phyloP scores from a whole-genome alignment of 1,140 invertebrate genomes.

The Aphidius gifuensis region DNA sequence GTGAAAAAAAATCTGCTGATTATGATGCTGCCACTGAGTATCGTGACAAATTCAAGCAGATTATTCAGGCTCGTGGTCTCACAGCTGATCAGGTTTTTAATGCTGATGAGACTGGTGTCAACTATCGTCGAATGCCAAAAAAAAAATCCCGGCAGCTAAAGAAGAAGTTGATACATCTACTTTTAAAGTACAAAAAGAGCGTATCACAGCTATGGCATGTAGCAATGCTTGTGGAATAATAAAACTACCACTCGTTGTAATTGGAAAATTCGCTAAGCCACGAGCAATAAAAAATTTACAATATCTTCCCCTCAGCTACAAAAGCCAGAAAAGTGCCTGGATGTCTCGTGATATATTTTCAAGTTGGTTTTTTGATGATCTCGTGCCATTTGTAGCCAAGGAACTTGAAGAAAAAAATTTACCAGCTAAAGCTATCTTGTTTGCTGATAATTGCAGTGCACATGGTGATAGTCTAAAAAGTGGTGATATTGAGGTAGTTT shows the following conservation, averaged over 20 bases:
- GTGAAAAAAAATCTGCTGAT: slow-evolving; percentile 28
- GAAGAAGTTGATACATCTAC: no score
- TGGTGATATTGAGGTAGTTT: no score
- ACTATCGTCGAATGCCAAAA: no score
- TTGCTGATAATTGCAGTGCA: slow-evolving; percentile 43
- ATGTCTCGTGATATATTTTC: slow-evolving; percentile 36
- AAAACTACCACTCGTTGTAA: slow-evolving; percentile 40
- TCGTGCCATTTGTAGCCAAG: slow-evolving; percentile 34
- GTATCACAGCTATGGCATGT: slow-evolving; percentile 38
- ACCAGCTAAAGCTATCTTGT: slow-evolving; percentile 41
- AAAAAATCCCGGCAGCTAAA: no score
- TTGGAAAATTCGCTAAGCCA: slow-evolving; percentile 38
- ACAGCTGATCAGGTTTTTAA: slow-evolving; percentile 37
- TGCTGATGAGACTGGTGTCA: no score
- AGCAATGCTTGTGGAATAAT: slow-evolving; percentile 42
- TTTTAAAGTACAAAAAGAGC: slow-evolving; percentile 34
- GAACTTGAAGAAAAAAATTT: slow-evolving; percentile 36
- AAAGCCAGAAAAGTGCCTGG: slow-evolving; percentile 40
- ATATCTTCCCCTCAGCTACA: slow-evolving; percentile 35
- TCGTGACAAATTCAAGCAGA: slow-evolving; percentile 11
- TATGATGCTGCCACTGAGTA: slow-evolving; percentile 11
- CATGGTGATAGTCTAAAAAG: slow-evolving; percentile 30
- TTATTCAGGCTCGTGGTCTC: slow-evolving; percentile 16
- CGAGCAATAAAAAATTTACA: slow-evolving; percentile 35
- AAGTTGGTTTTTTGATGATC: slow-evolving; percentile 41